Evolutionary conservation across 2,797 vertebrate species (phyloP).

Genomic region (Crossoptilon crossoptilon): DNA sequence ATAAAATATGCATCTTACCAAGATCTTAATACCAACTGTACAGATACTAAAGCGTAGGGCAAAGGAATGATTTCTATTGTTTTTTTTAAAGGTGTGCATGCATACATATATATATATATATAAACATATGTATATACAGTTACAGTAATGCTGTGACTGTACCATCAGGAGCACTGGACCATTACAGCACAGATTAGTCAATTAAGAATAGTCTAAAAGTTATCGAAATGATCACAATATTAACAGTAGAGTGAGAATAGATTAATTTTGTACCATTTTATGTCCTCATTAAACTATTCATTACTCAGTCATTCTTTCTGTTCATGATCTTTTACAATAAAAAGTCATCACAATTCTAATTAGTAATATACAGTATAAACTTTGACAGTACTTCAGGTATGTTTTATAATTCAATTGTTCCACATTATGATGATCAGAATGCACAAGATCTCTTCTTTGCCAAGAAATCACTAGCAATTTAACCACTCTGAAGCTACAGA

Average conservation of each 20-base stretch:
- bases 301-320: slow-evolving; percentile 28
- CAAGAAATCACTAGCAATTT: background rate
- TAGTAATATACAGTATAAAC: background rate
- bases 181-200: background rate
- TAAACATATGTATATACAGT: background rate
- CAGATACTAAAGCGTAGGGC: background rate
- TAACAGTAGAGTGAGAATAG: background rate
- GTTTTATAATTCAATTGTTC: background rate
- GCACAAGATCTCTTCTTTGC: background rate
- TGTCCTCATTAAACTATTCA: slow-evolving; percentile 39
- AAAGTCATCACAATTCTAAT: slow-evolving; percentile 28
- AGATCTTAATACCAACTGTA: background rate
- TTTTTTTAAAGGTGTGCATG: background rate
- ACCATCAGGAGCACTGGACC: background rate
- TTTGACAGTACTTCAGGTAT: background rate
- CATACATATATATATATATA: background rate
- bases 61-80: background rate
- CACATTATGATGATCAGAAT: background rate
- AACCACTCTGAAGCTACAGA: background rate
- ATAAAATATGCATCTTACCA: background rate
- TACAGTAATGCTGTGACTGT: background rate
- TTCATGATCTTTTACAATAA: slow-evolving; percentile 17
- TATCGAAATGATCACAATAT: background rate
- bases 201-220: background rate
- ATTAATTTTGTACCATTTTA: slow-evolving; percentile 30